Evolutionary conservation across 2,113 vertebrate genomes (phyloP), one percentile per base, ranked within the genome.

Genomic region (Odontesthes bonariensis): DNA sequence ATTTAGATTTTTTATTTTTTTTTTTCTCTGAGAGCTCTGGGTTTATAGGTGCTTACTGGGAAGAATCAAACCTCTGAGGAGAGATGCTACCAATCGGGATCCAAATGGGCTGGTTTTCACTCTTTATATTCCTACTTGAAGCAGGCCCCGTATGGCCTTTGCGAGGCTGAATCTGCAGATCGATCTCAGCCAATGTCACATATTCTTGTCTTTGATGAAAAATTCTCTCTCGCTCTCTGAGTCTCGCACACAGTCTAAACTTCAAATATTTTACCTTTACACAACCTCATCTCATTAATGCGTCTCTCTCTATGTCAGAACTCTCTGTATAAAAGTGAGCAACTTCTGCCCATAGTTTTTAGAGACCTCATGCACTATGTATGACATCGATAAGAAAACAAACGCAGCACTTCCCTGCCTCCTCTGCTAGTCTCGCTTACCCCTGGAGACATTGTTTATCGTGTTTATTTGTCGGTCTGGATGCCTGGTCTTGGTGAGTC

Each of bases 371-470:
- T 89, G 59, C 75, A 89, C 69, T 88, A 90, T 91, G 86, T 68
- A 91, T 86, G 87, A 60, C 73, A 89, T 89, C 56, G 79, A 86
- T 88, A 79, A 83, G 72, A 79, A 68, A 86, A 77, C 64, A 89
- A 82, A 82, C 63, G 42, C 62, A 63, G 51, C 58, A 65, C 83
- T 77, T 75, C 59, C 64, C 59, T 53, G 69, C 75, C 68, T 87
- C 47, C 63, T 69, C 64, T 75, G 68, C 84, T 81, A 55, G 77
- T 59, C 86, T 65, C 22, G 0, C 27, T 80, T 66, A 60, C 68
- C 86, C 74, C 77, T 16, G 13, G 83, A 89, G 88, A 90, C 51
- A 13, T 73, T 86, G 82, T 85, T 83, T 73, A 81, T 83, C 81
- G 87, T 85, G 79, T 88, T 89, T 81, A 81, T 85, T 31, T 56